Conservation (phyloP, 2,797 vertebrate species). For the Crocodylus rhombifer region DNA sequence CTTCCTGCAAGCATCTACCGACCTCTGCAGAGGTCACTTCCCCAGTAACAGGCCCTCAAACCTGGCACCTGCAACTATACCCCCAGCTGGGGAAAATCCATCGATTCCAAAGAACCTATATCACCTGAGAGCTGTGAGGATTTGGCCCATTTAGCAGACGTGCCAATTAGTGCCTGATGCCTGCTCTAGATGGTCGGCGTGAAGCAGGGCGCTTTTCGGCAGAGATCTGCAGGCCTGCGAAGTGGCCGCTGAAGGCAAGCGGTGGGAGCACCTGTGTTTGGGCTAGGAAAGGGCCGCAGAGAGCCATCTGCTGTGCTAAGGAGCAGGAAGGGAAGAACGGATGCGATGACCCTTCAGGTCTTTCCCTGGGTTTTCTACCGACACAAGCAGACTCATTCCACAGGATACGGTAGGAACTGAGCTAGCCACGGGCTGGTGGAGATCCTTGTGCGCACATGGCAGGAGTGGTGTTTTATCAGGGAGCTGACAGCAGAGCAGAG, state of each 20-base stretch:
- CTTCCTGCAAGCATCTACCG: conserved; percentile 23
- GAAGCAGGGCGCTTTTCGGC: neutral
- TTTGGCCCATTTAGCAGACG: neutral
- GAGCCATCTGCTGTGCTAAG: neutral
- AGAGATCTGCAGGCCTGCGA: conserved; percentile 25
- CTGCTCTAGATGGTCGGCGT: neutral
- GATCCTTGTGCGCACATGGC: neutral
- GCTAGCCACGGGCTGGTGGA: neutral
- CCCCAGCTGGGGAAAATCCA: neutral
- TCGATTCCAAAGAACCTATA: neutral
- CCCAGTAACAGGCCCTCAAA: neutral
- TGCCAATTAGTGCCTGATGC: neutral
- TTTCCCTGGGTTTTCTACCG: neutral
- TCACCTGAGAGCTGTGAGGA: neutral
- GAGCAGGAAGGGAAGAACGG: conserved; percentile 1
- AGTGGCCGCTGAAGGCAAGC: conserved; percentile 5
- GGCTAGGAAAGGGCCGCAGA: neutral
- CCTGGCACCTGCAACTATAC: neutral
- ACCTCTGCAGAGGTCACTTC: conserved; percentile 15
- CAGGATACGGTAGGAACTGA: neutral
- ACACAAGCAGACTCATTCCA: neutral
- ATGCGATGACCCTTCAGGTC: neutral
- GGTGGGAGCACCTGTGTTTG: neutral
- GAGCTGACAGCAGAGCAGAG: neutral
- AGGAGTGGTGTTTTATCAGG: neutral